Evolutionary conservation across 2,113 vertebrate genomes (phyloP).

Genomic region (Oceanodroma tethys): DNA sequence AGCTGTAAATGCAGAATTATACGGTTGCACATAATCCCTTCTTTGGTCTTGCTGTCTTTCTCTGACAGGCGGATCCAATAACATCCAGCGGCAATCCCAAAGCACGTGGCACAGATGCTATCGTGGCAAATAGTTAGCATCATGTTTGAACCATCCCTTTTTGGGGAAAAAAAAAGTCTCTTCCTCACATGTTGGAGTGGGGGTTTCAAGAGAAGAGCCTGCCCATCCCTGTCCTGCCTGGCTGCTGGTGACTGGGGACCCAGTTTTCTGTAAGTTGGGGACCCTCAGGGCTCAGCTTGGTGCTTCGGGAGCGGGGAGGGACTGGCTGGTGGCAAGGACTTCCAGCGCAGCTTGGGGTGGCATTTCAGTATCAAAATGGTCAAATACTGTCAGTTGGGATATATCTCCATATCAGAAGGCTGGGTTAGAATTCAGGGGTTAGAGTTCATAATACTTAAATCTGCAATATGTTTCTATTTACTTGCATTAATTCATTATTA

Average conservation of each 20-base stretch:
- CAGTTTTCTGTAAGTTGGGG: fast-evolving
- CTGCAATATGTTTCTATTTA: background rate
- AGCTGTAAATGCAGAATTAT: background rate
- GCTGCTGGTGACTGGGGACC: background rate
- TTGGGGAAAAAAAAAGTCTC: background rate
- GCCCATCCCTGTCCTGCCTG: background rate
- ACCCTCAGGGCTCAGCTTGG: background rate
- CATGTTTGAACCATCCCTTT: background rate
- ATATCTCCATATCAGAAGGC: too few relatives aligned
- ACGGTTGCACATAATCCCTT: background rate
- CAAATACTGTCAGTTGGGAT: background rate
- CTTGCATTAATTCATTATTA: background rate
- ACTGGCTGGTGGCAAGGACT: background rate
- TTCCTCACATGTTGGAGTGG: background rate
- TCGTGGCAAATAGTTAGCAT: background rate
- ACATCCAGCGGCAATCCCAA: background rate
- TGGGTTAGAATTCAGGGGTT: background rate
- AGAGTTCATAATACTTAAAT: background rate
- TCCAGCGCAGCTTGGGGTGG: background rate
- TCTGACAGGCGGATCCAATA: background rate
- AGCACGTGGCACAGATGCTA: background rate
- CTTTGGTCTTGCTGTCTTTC: background rate
- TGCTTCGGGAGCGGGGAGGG: fast-evolving
- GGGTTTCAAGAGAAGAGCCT: background rate
- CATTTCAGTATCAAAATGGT: too few relatives aligned